A percentile compares a stretch with the other conserved stretches of the same genome.
Conservation (phyloP, 2,113 vertebrate genomes). For the Burhinus bistriatus region DNA sequence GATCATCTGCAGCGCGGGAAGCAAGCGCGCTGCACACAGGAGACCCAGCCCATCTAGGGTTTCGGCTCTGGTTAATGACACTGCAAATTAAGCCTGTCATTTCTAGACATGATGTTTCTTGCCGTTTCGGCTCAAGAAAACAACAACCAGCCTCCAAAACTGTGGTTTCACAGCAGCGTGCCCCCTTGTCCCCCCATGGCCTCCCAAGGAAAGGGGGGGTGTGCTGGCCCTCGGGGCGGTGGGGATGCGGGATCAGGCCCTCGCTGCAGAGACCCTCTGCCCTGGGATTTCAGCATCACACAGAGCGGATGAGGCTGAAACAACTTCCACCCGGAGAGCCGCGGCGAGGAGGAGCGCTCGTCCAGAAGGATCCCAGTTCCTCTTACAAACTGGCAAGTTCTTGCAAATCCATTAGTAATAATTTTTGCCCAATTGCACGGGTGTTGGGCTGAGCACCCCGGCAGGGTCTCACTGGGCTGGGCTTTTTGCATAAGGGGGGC, state of each 20-base stretch:
- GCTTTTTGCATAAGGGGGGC: background rate
- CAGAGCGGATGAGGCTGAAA: accelerated
- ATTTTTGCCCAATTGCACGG: background rate
- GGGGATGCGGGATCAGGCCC: accelerated
- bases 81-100: constrained; percentile 84
- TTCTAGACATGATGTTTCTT: constrained; percentile 67
- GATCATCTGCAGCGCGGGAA: background rate
- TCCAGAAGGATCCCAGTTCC: background rate
- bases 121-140: constrained; percentile 59
- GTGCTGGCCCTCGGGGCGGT: background rate
- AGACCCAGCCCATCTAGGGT: constrained; percentile 73
- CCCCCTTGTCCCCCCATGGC: background rate
- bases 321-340: background rate
- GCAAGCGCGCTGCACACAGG: constrained; percentile 22
- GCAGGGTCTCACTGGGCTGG: background rate
- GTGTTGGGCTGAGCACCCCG: accelerated
- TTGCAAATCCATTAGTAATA: background rate
- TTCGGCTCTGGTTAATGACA: constrained; percentile 87
- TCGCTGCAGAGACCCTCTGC: background rate
- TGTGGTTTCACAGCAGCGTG: background rate
- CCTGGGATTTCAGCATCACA: accelerated
- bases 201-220: background rate
- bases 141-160: constrained; percentile 14
- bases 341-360: accelerated
- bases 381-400: background rate